phyloP scores from a whole-genome alignment of 2,113 vertebrate genomes.

The Puntigrus tetrazona region DNA sequence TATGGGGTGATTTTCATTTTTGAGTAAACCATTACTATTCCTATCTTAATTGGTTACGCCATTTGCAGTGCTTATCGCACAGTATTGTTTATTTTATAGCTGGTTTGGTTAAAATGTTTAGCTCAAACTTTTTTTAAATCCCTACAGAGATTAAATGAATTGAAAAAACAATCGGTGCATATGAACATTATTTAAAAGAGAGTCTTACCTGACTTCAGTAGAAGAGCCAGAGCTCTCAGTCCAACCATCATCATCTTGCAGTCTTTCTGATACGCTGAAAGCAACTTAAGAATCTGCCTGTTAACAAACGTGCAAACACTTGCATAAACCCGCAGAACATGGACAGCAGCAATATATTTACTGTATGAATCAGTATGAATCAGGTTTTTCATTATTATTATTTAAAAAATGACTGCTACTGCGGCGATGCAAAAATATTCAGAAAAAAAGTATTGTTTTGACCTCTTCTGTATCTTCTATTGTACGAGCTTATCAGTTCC shows the following conservation, averaged over 20 bases:
- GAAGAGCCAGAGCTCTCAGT: slow-evolving; percentile 82
- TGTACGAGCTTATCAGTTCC: neutral
- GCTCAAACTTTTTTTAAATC: neutral
- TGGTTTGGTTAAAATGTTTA: neutral
- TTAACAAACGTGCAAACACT: slow-evolving; percentile 47
- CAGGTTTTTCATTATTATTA: too few relatives aligned
- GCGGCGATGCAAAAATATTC: neutral
- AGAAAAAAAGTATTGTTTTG: too few relatives aligned
- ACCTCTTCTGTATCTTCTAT: too few relatives aligned
- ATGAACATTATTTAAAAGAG: neutral
- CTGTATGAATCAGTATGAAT: too few relatives aligned
- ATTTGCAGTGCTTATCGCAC: neutral
- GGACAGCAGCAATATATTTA: neutral
- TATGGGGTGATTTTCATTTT: too few relatives aligned
- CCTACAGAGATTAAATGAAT: neutral
- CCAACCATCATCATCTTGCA: slow-evolving; percentile 74
- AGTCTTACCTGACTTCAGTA: slow-evolving; percentile 86
- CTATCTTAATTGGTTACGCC: neutral
- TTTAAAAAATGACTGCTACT: too few relatives aligned
- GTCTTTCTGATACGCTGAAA: slow-evolving; percentile 77
- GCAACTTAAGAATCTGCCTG: slow-evolving; percentile 88
- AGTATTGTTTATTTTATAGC: neutral
- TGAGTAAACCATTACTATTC: too few relatives aligned
- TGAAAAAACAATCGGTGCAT: neutral
- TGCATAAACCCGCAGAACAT: neutral